Evolutionary conservation across 2,797 vertebrate species (phyloP).

Genomic region (Hirundo rustica): DNA sequence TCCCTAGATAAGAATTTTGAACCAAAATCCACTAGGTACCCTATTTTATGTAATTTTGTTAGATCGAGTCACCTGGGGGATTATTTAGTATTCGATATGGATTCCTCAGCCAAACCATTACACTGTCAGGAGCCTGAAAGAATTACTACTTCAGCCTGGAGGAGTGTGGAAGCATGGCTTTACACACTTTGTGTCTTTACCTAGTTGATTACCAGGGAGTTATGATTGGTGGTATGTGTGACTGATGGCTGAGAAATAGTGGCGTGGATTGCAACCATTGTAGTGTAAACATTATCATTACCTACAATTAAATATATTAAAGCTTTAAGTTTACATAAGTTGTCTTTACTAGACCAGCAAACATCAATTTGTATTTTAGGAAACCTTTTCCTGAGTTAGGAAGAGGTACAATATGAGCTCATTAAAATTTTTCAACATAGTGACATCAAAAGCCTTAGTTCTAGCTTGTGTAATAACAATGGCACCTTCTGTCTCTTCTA

Average conservation of each 20-base stretch:
- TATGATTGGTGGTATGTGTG: background rate
- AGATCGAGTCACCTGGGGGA: background rate
- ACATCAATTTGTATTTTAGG: background rate
- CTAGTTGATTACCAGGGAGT: background rate
- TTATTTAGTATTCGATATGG: background rate
- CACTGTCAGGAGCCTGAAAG: background rate
- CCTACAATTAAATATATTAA: background rate
- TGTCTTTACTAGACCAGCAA: background rate
- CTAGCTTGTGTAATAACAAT: background rate
- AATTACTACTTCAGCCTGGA: background rate
- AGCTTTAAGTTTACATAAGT: background rate
- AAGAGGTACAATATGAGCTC: background rate
- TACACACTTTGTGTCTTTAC: background rate
- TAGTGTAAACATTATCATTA: background rate
- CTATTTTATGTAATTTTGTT: background rate
- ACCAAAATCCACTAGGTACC: background rate
- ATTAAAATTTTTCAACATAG: background rate
- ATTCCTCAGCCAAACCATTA: background rate
- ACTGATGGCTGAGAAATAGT: background rate
- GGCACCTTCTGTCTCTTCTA: background rate
- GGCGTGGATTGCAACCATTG: background rate
- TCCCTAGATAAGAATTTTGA: background rate
- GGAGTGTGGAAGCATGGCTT: background rate
- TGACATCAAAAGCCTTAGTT: background rate
- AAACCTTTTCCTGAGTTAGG: background rate